A percentile compares a stretch with the other conserved stretches of the same genome.
Conservation (phyloP, 2,888 invertebrate species). For the Rhagonycha lutea region DNA sequence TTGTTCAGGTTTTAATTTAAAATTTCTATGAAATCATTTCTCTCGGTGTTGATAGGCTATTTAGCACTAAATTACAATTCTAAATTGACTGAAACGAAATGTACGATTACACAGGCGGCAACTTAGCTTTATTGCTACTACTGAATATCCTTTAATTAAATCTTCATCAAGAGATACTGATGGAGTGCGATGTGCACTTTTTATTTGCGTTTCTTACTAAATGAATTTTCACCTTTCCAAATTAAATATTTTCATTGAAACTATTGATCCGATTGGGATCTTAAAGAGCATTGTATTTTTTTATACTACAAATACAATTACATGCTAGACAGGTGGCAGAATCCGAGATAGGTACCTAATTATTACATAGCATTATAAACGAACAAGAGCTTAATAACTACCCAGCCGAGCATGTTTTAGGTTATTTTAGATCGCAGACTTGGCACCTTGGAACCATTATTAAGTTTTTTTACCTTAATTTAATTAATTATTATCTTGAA, state of each 20-base stretch:
- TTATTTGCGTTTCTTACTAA: neutral
- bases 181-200: neutral
- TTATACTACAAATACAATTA: conserved; percentile 2
- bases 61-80: neutral
- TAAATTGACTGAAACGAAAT: neutral
- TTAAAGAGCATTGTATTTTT: conserved; percentile 4
- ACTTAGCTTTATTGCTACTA: neutral
- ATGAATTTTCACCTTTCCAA: neutral
- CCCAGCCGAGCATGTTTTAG: conserved; percentile 4
- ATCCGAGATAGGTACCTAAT: conserved; percentile 19
- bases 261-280: neutral
- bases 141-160: neutral
- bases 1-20: neutral
- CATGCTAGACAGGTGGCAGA: conserved; percentile 23
- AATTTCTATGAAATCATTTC: neutral
- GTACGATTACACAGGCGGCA: neutral
- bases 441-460: neutral
- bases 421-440: neutral
- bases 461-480: neutral
- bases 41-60: neutral
- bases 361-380: conserved; percentile 15
- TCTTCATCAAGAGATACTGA: neutral
- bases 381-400: conserved; percentile 21
- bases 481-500: neutral
- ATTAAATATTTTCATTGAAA: neutral